These are phyloP conservation scores for Rhynchomys soricoides DNA, from an alignment of 2,113 vertebrate genomes.

Conservation along the genomic window DNA sequence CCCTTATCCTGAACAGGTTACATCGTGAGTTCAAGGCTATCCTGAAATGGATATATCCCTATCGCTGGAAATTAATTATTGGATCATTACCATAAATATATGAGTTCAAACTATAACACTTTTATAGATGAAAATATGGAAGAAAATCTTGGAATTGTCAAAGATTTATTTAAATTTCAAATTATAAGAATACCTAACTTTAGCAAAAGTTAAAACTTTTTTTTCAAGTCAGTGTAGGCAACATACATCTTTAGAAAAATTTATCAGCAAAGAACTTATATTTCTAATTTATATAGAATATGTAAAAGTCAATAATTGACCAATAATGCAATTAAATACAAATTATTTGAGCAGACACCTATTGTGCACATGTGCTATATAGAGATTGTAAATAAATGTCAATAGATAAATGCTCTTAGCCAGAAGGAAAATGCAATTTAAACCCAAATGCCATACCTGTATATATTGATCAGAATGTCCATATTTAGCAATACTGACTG, in stretches of 20 bases:
- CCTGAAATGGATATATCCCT: not conserved
- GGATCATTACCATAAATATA: not conserved
- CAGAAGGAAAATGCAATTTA: not conserved
- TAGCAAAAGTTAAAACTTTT: not conserved
- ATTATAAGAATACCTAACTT: not conserved
- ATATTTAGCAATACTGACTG: not conserved
- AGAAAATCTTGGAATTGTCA: not conserved
- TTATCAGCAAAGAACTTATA: not conserved
- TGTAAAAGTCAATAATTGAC: not conserved
- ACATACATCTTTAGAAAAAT: not conserved
- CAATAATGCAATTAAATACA: not conserved
- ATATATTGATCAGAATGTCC: too few relatives aligned
- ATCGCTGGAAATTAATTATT: not conserved
- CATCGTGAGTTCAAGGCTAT: not conserved
- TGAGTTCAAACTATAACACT: not conserved
- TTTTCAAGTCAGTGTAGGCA: not conserved
- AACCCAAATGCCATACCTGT: not conserved
- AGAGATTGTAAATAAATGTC: not conserved
- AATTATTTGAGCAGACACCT: not conserved
- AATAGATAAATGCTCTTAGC: not conserved
- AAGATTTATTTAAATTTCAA: not conserved
- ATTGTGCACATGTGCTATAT: too few relatives aligned
- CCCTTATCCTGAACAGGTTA: not conserved
- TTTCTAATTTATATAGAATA: not conserved
- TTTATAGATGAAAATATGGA: not conserved